phyloP scores from a whole-genome alignment of 2,888 invertebrate genomes.

The Xestobium rufovillosum region DNA sequence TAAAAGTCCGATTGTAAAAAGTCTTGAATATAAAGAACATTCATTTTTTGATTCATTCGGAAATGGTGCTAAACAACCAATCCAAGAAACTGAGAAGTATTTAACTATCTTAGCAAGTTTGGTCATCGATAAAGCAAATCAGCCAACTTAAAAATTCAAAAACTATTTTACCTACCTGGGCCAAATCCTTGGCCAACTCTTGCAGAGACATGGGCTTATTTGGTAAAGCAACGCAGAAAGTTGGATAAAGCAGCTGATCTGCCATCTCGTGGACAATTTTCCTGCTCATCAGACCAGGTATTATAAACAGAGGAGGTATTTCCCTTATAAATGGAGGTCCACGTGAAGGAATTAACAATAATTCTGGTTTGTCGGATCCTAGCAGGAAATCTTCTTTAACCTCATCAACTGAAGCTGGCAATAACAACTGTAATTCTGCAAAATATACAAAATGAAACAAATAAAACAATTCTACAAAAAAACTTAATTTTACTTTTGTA shows the following conservation, averaged over 20 bases:
- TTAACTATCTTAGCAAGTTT: too few relatives aligned
- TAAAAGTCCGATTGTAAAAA: too few relatives aligned
- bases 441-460: too few relatives aligned
- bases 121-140: too few relatives aligned
- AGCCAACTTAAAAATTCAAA: too few relatives aligned
- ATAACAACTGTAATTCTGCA: constrained; percentile 34
- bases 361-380: constrained; percentile 31
- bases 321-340: constrained; percentile 38
- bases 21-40: too few relatives aligned
- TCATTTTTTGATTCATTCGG: too few relatives aligned
- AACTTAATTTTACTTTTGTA: constrained; percentile 40
- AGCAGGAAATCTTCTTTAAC: constrained; percentile 26
- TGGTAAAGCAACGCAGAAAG: constrained; percentile 38
- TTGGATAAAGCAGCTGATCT: constrained; percentile 37
- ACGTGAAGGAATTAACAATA: constrained; percentile 36
- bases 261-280: constrained; percentile 31
- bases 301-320: constrained; percentile 39
- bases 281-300: constrained; percentile 38
- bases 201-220: constrained; percentile 27
- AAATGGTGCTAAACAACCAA: too few relatives aligned
- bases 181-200: constrained; percentile 32
- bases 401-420: constrained; percentile 34
- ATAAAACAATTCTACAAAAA: too few relatives aligned
- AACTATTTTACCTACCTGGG: constrained; percentile 32
- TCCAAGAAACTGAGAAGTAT: too few relatives aligned